These are phyloP conservation scores for Eleginops maclovinus DNA, from an alignment of 2,113 vertebrate genomes.

Conservation along the genomic window DNA sequence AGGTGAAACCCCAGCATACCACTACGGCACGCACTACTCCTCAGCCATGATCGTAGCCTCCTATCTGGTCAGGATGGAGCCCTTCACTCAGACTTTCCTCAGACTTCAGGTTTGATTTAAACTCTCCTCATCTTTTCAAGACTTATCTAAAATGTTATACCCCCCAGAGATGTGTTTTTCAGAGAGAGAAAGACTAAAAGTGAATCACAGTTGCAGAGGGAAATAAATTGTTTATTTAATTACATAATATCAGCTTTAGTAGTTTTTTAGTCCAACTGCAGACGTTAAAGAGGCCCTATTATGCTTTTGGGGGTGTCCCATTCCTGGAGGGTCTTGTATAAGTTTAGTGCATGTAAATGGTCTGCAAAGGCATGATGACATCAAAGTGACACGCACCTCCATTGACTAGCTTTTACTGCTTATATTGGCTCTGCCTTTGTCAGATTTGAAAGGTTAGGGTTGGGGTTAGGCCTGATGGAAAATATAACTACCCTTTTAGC, in stretches of 20 bases:
- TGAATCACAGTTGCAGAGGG: not conserved
- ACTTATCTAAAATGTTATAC: not conserved
- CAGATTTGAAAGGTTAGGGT: not conserved
- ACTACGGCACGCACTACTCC: constrained; percentile 98
- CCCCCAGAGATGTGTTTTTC: no score
- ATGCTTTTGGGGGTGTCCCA: no score
- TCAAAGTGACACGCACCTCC: no score
- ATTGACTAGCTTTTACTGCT: no score
- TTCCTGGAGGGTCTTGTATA: no score
- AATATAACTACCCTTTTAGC: not conserved
- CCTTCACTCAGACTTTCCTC: constrained; percentile 98
- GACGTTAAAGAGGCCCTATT: not conserved
- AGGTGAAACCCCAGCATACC: constrained; percentile 98
- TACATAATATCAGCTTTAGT: not conserved
- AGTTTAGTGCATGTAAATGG: no score
- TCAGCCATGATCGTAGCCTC: constrained; percentile 99
- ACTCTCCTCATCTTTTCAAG: not conserved
- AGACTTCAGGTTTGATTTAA: constrained; percentile 90
- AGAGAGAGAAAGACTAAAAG: no score
- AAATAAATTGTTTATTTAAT: not conserved
- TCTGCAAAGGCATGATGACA: no score
- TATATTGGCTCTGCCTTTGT: not conserved
- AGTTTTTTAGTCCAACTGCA: not conserved
- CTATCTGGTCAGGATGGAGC: constrained; percentile 97
- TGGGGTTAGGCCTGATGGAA: no score